Evolutionary conservation across 37 sponge, comb jelly and placozoan species (phyloP).

Genomic region (Oopsacas minuta): DNA sequence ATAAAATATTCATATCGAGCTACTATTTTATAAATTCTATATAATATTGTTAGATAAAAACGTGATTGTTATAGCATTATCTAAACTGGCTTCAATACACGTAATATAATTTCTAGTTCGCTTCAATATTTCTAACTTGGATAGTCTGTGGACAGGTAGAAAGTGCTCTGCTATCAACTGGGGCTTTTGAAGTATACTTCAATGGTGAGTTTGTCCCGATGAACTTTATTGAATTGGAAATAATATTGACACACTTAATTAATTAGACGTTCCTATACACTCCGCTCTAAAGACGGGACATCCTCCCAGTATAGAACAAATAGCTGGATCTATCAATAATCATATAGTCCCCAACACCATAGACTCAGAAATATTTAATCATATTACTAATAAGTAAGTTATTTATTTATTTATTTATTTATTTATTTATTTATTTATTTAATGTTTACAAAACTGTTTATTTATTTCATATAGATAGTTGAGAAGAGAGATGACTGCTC

Average conservation of each 20-base stretch:
- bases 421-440: too few species aligned
- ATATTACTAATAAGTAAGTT: too few species aligned
- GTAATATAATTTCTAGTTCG: conserved; percentile 43
- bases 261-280: neutral
- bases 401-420: too few species aligned
- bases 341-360: neutral
- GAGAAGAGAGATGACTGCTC: neutral
- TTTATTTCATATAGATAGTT: too few species aligned
- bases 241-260: neutral
- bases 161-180: conserved; percentile 55
- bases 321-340: neutral
- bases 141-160: conserved; percentile 65
- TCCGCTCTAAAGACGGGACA: neutral
- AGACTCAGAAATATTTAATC: neutral
- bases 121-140: conserved; percentile 45
- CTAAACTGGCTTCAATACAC: neutral
- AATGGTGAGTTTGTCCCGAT: conserved; percentile 59
- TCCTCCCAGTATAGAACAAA: neutral
- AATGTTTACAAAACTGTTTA: too few species aligned
- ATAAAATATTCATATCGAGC: neutral
- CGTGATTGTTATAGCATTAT: neutral
- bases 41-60: neutral
- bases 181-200: conserved; percentile 78
- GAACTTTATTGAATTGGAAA: too few species aligned
- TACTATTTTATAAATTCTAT: neutral